Evolutionary conservation across 2,888 invertebrate species (phyloP), one percentile per base, ranked within the genome.

Genomic region (Ptychoptera contaminata): DNA sequence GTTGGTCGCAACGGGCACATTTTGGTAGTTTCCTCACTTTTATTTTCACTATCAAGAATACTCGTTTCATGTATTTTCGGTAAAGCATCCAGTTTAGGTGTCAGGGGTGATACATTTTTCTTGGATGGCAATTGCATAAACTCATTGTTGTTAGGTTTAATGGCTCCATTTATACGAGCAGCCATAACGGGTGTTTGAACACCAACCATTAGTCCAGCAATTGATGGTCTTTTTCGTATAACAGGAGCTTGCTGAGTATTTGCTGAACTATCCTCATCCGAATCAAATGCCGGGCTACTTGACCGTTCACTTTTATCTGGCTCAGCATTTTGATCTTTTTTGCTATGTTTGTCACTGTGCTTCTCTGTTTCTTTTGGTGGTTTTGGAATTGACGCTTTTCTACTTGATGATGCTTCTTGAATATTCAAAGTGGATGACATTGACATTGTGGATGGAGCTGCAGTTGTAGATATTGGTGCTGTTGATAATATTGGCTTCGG

Each of bases 261-360:
- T 0, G 73, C 71, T 0, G 77, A 78, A 49, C 83, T 82, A 56
- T 94, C 93, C 49, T 93, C 92, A 58, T 94, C 93, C 0, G 93
- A 93, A 55, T 93, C 93, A 59, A 93, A 94, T 0, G 90, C 90
- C 1, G 90, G 79, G 60, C 92, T 92, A 56, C 92, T 92, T 1
- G 92, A 92, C 37, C 92, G 71, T 54, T 87, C 86, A 6, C 77
- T 77, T 53, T 77, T 79, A 59, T 86, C 80, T 35, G 77, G 70
- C 57, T 81, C 64, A 14, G 30, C 34, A 29, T 40, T 44, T 37
- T 37, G 29, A 23, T 39, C 29, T 29, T 40, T 43, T 14, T 10
- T 71, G 35, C 72, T 74, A 58, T 74, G 73, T 56, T 73, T 76
- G 0, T 75, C 73, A 55, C 76, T 76, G 9, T 66, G 71, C 1